Base-by-base conservation (phyloP, 2,797 vertebrate species). In the Chlorospingus flavigularis region DNA sequence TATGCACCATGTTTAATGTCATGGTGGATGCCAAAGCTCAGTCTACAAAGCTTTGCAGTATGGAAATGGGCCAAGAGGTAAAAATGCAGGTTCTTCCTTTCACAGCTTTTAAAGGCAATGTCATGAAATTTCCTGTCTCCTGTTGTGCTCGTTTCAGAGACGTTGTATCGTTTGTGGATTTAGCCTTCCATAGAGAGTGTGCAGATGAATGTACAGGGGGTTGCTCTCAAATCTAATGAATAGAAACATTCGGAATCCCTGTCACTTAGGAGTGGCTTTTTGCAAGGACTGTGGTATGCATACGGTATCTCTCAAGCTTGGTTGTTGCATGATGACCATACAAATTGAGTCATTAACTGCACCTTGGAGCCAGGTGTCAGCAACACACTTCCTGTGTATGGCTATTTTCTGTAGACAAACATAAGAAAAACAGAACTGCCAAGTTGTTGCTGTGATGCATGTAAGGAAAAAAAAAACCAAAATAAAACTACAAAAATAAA, bases 1-100 rank as follows among this genome's bases (percentile, higher is more conserved):
- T 99, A 98, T 99, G 99, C 98, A 99, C 99, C 98, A 99, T 99
- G 99, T 99, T 99, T 98, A 99, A 99, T 91, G 99, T 99, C 98
- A 99, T 99, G 99, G 99, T 99, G 97, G 99, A 99, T 94, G 99
- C 99, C 98, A 99, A 99, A 99, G 99, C 99, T 98, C 99, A 99
- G 92, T 99, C 99, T 94, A 99, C 99, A 97, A 99, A 99, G 98
- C 98, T 99, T 95, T 99, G 99, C 95, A 99, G 99, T 88, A 99
- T 99, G 99, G 99, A 99, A 98, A 98, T 99, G 98, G 99, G 99
- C 97, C 99, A 99, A 98, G 99, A 99, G 99, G 99, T 99, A 99
- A 97, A 96, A 96, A 97, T 51, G 90, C 74, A 91, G 88, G 90
- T 90, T 94, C 95, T 92, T 94, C 81, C 81, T 83, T 88, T 62